Evolutionary conservation across 2,888 invertebrate genomes (phyloP).

Genomic region (Encarsia formosa): DNA sequence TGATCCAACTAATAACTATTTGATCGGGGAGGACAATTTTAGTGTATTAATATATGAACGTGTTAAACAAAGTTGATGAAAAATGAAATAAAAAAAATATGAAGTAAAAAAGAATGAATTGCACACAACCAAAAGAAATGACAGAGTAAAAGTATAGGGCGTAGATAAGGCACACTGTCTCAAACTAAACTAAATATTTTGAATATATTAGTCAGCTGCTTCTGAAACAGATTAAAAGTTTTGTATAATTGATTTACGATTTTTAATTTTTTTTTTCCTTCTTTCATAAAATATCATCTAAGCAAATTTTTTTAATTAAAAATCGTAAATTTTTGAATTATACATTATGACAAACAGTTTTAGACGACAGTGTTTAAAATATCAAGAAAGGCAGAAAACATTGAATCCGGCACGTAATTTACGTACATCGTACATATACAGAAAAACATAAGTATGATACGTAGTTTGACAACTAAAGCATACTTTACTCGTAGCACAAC

Average conservation of each 20-base stretch:
- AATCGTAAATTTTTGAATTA: constrained; percentile 9
- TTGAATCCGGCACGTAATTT: constrained; percentile 25
- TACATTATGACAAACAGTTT: constrained; percentile 11
- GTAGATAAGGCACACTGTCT: constrained; percentile 31
- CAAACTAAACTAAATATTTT: constrained; percentile 22
- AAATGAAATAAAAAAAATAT: no score
- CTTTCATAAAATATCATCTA: neutral
- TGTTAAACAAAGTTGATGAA: no score
- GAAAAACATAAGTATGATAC: constrained; percentile 30
- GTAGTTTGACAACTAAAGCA: constrained; percentile 47
- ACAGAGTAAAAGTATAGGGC: constrained; percentile 39
- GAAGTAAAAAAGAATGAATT: no score
- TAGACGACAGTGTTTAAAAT: constrained; percentile 15
- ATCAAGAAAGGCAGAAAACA: constrained; percentile 31
- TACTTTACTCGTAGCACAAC: constrained; percentile 36
- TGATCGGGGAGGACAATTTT: no score
- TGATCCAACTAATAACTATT: no score
- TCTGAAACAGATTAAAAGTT: constrained; percentile 50
- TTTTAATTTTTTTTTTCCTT: constrained; percentile 7
- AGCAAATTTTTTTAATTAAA: constrained; percentile 3
- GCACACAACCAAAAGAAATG: constrained; percentile 44
- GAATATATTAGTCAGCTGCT: constrained; percentile 41
- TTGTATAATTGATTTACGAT: constrained; percentile 25
- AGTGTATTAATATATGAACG: no score
- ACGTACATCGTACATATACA: constrained; percentile 21